Evolutionary conservation across 2,797 vertebrate genomes (phyloP), one percentile per base, ranked within the genome.

Genomic region (Acanthurus tractus): DNA sequence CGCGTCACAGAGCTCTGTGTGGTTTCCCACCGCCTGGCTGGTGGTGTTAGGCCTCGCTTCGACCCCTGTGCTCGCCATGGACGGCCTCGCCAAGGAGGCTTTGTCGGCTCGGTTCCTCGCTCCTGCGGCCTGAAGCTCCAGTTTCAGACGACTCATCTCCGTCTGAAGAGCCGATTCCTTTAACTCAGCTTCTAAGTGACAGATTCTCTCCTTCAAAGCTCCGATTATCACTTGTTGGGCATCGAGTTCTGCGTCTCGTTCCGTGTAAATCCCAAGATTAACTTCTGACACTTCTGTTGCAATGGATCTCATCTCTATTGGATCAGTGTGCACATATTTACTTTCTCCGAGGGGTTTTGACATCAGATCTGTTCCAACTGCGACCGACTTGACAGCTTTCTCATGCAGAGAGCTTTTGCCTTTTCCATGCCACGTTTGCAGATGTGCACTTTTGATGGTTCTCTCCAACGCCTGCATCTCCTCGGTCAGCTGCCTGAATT

Each of bases 121-220:
- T 64, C 96, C 97, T 11, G 97, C 97, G 0, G 95, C 95, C 76
- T 96, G 96, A 25, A 99, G 93, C 86, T 98, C 97, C 54, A 96
- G 93, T 82, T 97, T 99, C 25, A 99, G 89, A 79, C 95, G 97
- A 15, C 95, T 96, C 96, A 99, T 97, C 89, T 99, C 97, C 22
- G 94, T 95, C 83, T 96, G 96, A 29, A 98, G 95, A 29, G 96
- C 95, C 0, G 97, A 96, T 89, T 99, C 98, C 83, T 96, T 97
- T 68, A 99, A 94, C 74, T 99, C 96, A 10, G 96, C 95, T 74
- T 99, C 97, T 56, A 99, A 89, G 44, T 95, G 92, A 84, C 96
- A 94, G 64, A 97, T 95, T 89, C 93, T 96, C 44, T 97, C 96
- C 76, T 96, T 97, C 53, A 99, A 93, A 72, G 95, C 93, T 57